Percentiles rank a stretch among this genome's conserved stretches.
phyloP scores from a whole-genome alignment of 2,888 invertebrate species.

The Eupithecia inturbata region DNA sequence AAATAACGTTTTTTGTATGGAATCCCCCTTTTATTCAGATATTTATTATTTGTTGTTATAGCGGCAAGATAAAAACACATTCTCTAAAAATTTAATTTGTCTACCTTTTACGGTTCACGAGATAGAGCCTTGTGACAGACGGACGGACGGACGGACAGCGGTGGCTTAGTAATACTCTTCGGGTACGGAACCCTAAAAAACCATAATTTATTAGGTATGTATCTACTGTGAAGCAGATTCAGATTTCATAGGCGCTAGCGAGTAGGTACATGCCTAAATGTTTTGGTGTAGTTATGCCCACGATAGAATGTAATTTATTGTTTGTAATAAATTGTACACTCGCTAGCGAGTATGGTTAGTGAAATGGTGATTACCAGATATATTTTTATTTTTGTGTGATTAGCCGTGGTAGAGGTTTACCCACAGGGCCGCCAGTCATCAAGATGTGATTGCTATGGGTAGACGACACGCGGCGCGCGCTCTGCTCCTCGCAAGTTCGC shows the following conservation, averaged over 20 bases:
- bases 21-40: too few relatives aligned
- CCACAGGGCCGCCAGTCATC: slow-evolving; percentile 12
- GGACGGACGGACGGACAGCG: too few relatives aligned
- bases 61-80: too few relatives aligned
- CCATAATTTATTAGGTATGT: neutral
- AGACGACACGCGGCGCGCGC: neutral
- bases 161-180: too few relatives aligned
- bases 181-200: too few relatives aligned
- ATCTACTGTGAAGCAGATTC: neutral
- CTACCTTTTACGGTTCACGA: too few relatives aligned
- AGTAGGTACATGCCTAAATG: neutral
- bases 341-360: neutral
- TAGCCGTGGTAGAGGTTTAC: neutral
- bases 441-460: slow-evolving; percentile 9
- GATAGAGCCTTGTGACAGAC: too few relatives aligned
- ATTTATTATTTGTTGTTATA: too few relatives aligned
- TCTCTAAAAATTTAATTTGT: too few relatives aligned
- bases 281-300: neutral
- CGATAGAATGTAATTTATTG: neutral
- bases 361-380: neutral
- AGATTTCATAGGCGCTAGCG: neutral
- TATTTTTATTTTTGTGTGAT: too few relatives aligned
- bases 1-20: too few relatives aligned
- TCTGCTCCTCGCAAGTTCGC: neutral
- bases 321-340: neutral